Evolutionary conservation across 2,113 vertebrate genomes (phyloP).

Genomic region (Benitochromis conjunctus): DNA sequence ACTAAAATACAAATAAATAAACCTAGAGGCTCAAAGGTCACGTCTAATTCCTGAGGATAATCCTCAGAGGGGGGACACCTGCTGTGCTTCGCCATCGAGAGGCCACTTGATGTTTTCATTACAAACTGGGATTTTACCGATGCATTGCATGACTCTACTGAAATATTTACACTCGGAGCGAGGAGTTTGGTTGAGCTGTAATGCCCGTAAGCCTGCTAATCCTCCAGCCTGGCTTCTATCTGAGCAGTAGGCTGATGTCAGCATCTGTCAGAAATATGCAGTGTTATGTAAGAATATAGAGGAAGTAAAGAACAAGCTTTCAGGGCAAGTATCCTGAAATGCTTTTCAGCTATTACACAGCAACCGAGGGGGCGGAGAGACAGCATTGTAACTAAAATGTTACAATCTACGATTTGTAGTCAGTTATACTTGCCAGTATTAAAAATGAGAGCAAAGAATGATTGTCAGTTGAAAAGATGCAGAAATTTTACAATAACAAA

Average conservation of each 20-base stretch:
- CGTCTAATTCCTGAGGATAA: conserved; percentile 8
- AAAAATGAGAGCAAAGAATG: background rate
- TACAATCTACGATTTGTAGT: background rate
- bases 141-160: background rate
- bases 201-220: conserved; percentile 51
- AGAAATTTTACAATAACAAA: background rate
- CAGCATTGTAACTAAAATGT: background rate
- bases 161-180: conserved; percentile 35
- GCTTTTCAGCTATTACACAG: conserved; percentile 11
- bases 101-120: conserved; percentile 29
- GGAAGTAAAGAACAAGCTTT: conserved; percentile 33
- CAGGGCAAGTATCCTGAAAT: background rate
- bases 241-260: conserved; percentile 38
- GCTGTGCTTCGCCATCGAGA: conserved; percentile 4
- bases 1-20: conserved; percentile 14
- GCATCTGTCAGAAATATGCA: conserved; percentile 60
- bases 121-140: conserved; percentile 7
- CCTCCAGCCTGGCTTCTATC: conserved; percentile 47
- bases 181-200: conserved; percentile 42
- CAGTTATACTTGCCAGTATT: background rate
- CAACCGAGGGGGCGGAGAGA: background rate
- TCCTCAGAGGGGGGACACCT: background rate
- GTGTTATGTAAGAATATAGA: conserved; percentile 53
- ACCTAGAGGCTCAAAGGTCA: background rate
- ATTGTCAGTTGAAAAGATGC: rapidly evolving